phyloP scores from a whole-genome alignment of 2,113 vertebrate genomes.

The Chaetorhynchus papuensis region DNA sequence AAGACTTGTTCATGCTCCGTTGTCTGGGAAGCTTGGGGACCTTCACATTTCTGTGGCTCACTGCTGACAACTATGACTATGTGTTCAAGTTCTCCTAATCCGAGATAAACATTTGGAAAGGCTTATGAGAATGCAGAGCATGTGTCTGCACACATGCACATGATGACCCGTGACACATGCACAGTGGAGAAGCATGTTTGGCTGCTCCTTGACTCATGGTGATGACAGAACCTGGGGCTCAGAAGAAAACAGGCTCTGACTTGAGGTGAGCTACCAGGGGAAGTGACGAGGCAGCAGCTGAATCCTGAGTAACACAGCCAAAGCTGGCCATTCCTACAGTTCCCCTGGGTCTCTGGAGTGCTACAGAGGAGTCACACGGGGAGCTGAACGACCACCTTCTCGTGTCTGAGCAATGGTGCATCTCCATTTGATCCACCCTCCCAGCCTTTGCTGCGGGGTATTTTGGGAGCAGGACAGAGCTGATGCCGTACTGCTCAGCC shows the following conservation, averaged over 20 bases:
- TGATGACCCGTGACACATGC: neutral
- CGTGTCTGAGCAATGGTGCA: neutral
- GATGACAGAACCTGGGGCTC: neutral
- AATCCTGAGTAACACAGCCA: neutral
- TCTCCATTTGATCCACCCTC: neutral
- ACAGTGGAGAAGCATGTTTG: neutral
- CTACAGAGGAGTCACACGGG: neutral
- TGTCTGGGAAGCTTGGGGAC: neutral
- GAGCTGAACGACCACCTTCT: neutral
- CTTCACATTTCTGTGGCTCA: neutral
- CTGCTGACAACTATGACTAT: neutral
- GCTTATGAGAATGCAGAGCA: neutral
- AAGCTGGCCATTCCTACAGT: neutral
- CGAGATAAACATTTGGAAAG: neutral
- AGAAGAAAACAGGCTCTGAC: neutral
- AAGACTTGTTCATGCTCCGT: neutral
- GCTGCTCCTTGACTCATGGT: neutral
- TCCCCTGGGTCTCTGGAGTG: neutral
- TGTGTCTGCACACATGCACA: neutral
- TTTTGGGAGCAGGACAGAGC: neutral
- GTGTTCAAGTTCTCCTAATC: neutral
- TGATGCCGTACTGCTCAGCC: neutral
- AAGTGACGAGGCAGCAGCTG: neutral
- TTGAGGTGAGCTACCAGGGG: neutral
- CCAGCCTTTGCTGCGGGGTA: neutral